Conservation (phyloP, 2,113 vertebrate genomes). For the Tragelaphus strepsiceros region DNA sequence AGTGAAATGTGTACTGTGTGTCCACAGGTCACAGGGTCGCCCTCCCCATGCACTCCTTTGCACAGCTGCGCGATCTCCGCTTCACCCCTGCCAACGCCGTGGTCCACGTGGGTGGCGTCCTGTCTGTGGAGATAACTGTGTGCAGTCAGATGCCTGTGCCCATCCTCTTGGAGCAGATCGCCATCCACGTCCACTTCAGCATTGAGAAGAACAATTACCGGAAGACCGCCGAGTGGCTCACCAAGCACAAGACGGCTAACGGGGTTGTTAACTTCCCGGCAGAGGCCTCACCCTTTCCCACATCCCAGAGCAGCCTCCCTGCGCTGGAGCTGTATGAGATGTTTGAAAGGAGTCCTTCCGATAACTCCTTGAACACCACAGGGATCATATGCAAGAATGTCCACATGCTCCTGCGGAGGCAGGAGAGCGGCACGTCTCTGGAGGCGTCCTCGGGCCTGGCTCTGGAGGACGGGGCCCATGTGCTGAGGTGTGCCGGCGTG, state of each 20-base stretch:
- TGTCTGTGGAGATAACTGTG: constrained; percentile 89
- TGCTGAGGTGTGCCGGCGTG: constrained; percentile 84
- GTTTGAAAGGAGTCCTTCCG: constrained; percentile 91
- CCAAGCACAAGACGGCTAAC: constrained; percentile 81
- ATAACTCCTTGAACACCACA: constrained; percentile 86
- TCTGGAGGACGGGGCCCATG: constrained; percentile 86
- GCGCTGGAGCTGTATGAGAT: constrained; percentile 88
- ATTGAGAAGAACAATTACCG: constrained; percentile 87
- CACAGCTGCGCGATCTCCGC: constrained; percentile 87
- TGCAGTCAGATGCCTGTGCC: constrained; percentile 91
- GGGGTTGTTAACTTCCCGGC: constrained; percentile 85
- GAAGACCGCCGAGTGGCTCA: constrained; percentile 85
- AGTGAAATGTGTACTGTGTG: background rate
- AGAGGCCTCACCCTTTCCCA: constrained; percentile 51
- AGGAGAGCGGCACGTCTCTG: constrained; percentile 83
- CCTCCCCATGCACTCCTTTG: constrained; percentile 90
- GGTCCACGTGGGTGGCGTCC: constrained; percentile 89
- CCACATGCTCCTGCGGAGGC: constrained; percentile 91
- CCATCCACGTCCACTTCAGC: constrained; percentile 89
- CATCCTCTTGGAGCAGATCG: constrained; percentile 87
- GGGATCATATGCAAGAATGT: constrained; percentile 95
- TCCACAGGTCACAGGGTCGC: constrained; percentile 82
- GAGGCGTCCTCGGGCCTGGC: constrained; percentile 80
- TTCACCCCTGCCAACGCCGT: constrained; percentile 89
- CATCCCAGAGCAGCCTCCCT: constrained; percentile 67